Conservation (phyloP, 1,140 invertebrate species). For the Drosophila mayri region DNA sequence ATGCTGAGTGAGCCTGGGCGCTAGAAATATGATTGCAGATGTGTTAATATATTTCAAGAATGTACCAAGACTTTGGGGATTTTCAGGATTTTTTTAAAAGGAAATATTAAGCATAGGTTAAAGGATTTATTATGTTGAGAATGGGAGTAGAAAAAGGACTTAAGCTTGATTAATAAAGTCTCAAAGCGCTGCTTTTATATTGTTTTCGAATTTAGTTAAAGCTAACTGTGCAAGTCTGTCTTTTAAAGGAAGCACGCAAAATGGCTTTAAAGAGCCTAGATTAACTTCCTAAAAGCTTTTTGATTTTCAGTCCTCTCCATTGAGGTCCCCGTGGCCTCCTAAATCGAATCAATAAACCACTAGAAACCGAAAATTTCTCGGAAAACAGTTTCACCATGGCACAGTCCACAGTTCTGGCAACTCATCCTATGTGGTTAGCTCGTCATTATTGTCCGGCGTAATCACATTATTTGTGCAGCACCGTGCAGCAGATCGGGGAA, state of each 20-base stretch:
- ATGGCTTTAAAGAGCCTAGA: neutral
- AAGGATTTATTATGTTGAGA: neutral
- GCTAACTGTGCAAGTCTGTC: too few relatives aligned
- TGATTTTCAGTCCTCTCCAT: neutral
- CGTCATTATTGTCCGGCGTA: conserved; percentile 38
- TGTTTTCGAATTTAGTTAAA: too few relatives aligned
- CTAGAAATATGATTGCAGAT: conserved; percentile 10
- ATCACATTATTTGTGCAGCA: conserved; percentile 42
- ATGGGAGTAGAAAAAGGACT: neutral
- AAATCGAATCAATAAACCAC: conserved; percentile 39
- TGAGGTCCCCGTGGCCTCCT: neutral
- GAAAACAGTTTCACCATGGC: neutral
- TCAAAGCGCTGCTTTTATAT: neutral
- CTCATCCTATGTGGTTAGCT: conserved; percentile 22
- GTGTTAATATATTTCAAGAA: conserved; percentile 9
- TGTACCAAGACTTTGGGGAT: neutral
- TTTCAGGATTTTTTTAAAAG: neutral
- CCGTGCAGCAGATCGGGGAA: conserved; percentile 31
- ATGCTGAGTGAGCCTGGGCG: conserved; percentile 8
- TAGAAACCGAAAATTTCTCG: neutral
- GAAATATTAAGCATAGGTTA: neutral
- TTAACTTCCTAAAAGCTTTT: conserved; percentile 2
- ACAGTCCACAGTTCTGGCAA: conserved; percentile 13
- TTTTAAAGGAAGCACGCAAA: too few relatives aligned
- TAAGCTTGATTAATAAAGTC: neutral